Evolutionary conservation across 2,797 vertebrate genomes (phyloP).

Genomic region (Ctenopoma multispine): DNA sequence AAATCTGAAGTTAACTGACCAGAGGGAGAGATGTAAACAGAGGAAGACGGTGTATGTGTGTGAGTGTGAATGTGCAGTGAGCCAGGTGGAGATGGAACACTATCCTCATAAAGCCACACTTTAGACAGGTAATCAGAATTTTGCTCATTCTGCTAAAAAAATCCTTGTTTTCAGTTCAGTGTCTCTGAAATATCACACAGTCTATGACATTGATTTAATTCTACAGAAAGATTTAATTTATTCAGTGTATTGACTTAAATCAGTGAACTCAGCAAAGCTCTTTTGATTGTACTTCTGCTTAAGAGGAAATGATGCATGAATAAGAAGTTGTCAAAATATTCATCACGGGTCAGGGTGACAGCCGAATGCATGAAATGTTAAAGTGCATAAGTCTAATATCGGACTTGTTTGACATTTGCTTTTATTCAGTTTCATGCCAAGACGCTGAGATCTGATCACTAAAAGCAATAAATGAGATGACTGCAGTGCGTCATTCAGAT

Average conservation of each 20-base stretch:
- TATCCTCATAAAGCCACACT: too few relatives aligned
- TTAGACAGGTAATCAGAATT: conserved; percentile 21
- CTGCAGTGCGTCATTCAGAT: conserved; percentile 51
- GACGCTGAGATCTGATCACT: not conserved
- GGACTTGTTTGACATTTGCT: conserved; percentile 6
- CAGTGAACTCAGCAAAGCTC: not conserved
- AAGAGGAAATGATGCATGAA: conserved; percentile 8
- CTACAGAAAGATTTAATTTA: conserved; percentile 20
- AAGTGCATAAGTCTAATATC: conserved; percentile 7
- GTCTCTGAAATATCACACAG: conserved; percentile 21
- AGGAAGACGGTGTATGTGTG: conserved; percentile 6
- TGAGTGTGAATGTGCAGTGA: not conserved
- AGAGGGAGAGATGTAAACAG: conserved; percentile 27
- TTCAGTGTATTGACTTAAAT: conserved; percentile 12
- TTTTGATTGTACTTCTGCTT: not conserved
- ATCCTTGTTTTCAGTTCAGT: conserved; percentile 13
- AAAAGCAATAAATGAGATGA: conserved; percentile 23
- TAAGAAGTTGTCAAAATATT: conserved; percentile 9
- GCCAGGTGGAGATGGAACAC: too few relatives aligned
- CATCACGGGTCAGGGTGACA: not conserved
- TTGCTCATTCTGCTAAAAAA: conserved; percentile 1
- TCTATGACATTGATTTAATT: conserved; percentile 1
- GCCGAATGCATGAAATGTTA: not conserved
- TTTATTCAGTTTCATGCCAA: not conserved
- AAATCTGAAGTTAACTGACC: conserved; percentile 33